Conservation (phyloP, 2,113 vertebrate species). For the Archilochus colubris region DNA sequence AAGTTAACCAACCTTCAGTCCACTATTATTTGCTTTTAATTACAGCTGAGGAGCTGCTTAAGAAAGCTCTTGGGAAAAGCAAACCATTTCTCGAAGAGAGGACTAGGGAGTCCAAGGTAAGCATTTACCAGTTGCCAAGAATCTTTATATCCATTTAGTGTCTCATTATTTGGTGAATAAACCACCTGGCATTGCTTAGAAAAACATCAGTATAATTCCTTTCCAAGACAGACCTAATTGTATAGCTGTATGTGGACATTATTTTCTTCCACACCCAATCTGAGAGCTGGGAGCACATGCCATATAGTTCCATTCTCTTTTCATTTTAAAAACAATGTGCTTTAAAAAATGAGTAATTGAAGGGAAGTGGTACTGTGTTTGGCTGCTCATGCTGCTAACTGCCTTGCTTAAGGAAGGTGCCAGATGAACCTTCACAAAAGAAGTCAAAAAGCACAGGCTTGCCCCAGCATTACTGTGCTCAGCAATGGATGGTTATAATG, state of each 20-base stretch:
- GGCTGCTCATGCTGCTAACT: background rate
- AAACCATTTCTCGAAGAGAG: conserved; percentile 33
- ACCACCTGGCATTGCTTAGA: conserved; percentile 17
- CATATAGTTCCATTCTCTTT: background rate
- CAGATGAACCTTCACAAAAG: conserved; percentile 6
- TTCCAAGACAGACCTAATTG: background rate
- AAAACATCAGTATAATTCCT: background rate
- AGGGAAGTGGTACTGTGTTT: background rate
- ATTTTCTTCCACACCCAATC: background rate
- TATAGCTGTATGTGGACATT: background rate
- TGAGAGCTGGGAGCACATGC: background rate
- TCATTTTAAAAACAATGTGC: background rate
- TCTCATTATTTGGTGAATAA: conserved; percentile 55
- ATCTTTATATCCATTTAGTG: conserved; percentile 48
- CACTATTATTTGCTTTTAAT: conserved; percentile 32
- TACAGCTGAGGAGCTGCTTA: conserved; percentile 37
- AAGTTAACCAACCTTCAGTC: background rate
- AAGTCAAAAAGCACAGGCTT: background rate
- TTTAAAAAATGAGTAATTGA: conserved; percentile 6
- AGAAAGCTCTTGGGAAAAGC: conserved; percentile 38
- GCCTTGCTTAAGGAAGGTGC: background rate
- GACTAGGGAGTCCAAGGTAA: conserved; percentile 16
- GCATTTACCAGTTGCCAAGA: background rate
- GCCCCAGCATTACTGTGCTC: background rate
- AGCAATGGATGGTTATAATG: background rate